Percentiles rank a stretch among this genome's conserved stretches.
Conservation (phyloP, 2,113 vertebrate species). For the Dasyurus viverrinus region DNA sequence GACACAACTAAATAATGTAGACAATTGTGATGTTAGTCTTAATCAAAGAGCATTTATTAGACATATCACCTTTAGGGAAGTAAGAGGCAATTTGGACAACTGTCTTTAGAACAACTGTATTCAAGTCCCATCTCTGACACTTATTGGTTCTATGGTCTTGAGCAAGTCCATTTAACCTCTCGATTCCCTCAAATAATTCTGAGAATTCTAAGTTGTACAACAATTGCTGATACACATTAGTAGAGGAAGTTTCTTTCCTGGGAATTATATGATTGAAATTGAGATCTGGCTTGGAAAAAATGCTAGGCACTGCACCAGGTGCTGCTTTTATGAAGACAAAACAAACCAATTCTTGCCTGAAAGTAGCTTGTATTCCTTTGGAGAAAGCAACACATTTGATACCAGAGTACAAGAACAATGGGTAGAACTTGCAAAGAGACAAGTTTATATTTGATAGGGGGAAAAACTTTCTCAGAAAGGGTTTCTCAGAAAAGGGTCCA, state of each 20-base stretch:
- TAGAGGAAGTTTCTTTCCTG: not conserved
- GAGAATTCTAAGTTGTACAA: not conserved
- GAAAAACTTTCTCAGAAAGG: not conserved
- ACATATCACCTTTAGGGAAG: not conserved
- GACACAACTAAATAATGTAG: not conserved
- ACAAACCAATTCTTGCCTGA: not conserved
- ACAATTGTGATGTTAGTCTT: not conserved
- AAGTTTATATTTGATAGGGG: not conserved
- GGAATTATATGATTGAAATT: not conserved
- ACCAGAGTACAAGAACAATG: not conserved
- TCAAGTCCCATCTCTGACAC: not conserved
- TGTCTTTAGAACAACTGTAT: not conserved
- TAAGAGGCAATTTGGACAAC: not conserved
- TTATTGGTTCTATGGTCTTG: not conserved
- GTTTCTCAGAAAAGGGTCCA: no score
- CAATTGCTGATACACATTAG: not conserved
- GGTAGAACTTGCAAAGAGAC: not conserved
- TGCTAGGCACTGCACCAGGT: not conserved
- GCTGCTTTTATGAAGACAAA: not conserved
- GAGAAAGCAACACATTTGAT: not conserved
- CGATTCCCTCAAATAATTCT: not conserved
- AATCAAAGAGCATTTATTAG: not conserved
- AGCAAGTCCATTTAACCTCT: not conserved
- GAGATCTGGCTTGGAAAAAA: not conserved
- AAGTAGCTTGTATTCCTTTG: not conserved